Percentiles rank a stretch among this genome's conserved stretches.
Evolutionary conservation across 2,888 invertebrate genomes (phyloP).

Genomic region (Griposia aprilina): DNA sequence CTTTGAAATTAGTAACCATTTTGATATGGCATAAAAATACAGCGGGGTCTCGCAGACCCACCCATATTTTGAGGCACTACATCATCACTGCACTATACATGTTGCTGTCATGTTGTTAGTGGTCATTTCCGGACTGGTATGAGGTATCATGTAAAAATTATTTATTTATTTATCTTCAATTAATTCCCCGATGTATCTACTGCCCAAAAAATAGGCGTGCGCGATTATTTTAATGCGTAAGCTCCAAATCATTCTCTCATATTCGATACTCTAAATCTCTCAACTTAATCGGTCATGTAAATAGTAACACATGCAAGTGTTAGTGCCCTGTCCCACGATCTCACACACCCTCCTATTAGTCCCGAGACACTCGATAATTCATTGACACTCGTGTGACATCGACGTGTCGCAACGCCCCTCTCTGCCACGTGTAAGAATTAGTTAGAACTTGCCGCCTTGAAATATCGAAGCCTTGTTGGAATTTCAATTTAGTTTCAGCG

Average conservation of each 20-base stretch:
- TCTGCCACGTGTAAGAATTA: constrained; percentile 74
- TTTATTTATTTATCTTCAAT: background rate
- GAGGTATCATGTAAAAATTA: background rate
- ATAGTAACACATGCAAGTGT: constrained; percentile 57
- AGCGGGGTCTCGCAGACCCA: background rate
- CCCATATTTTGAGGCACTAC: background rate
- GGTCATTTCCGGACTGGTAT: background rate
- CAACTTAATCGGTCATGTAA: constrained; percentile 61
- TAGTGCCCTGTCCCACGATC: constrained; percentile 57
- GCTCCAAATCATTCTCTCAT: background rate
- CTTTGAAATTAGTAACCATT: background rate
- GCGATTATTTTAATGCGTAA: background rate
- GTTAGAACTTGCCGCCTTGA: constrained; percentile 58
- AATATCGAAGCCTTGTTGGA: constrained; percentile 60
- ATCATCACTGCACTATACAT: background rate
- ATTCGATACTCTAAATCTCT: constrained; percentile 21
- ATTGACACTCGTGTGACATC: constrained; percentile 78
- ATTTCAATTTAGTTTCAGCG: constrained; percentile 56
- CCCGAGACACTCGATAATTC: constrained; percentile 85
- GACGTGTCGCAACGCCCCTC: constrained; percentile 52
- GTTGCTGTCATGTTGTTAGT: background rate
- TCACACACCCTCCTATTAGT: constrained; percentile 77
- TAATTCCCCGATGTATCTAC: background rate
- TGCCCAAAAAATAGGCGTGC: background rate
- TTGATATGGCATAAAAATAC: background rate